Conservation (phyloP, 2,797 vertebrate species). For the Oreochromis grahami region DNA sequence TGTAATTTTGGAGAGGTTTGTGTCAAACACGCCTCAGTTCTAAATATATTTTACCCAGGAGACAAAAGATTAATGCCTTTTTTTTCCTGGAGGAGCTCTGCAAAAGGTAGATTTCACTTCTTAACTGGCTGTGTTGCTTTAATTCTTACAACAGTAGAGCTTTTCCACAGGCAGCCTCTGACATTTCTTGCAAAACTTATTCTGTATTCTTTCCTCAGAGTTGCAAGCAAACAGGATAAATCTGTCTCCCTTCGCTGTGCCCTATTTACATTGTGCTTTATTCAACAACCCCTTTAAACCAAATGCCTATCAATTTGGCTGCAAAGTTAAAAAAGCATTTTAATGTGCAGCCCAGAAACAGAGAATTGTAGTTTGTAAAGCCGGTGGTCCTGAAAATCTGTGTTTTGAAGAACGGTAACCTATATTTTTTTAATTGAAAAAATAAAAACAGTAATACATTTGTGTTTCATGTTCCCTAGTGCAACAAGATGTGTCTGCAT, state of each 20-base stretch:
- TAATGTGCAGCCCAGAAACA: neutral
- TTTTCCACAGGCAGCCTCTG: conserved; percentile 52
- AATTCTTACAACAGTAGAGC: conserved; percentile 21
- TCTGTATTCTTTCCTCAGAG: conserved; percentile 32
- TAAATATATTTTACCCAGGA: conserved; percentile 28
- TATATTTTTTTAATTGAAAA: neutral
- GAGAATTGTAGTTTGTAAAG: neutral
- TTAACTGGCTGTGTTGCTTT: conserved; percentile 2
- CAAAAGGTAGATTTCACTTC: conserved; percentile 29
- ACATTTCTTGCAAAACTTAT: conserved; percentile 42
- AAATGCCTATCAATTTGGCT: conserved; percentile 8
- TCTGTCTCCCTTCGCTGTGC: conserved; percentile 17
- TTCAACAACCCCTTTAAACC: conserved; percentile 9
- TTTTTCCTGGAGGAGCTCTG: conserved; percentile 24
- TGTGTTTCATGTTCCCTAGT: neutral
- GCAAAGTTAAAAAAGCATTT: neutral
- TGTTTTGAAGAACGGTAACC: neutral
- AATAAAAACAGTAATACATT: neutral
- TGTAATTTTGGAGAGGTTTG: conserved; percentile 2
- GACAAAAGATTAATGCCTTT: conserved; percentile 35
- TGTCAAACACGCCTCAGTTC: conserved; percentile 10
- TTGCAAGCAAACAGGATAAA: conserved; percentile 42
- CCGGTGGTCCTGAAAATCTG: neutral
- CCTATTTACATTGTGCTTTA: conserved; percentile 40
- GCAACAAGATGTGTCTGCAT: neutral